Evolutionary conservation across 2,888 invertebrate species (phyloP).

Genomic region (Operophtera brumata): DNA sequence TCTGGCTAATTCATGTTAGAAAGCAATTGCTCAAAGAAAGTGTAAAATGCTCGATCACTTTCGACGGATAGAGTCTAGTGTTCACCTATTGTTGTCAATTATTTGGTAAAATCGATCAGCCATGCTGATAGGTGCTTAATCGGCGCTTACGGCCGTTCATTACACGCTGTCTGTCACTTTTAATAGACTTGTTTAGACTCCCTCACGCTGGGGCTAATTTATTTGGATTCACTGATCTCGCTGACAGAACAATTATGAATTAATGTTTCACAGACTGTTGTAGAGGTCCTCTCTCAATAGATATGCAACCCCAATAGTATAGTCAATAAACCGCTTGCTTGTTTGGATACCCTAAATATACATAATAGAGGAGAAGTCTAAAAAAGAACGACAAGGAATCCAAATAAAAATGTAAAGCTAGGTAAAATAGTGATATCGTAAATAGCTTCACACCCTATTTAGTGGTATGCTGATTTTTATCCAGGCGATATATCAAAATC

Average conservation of each 20-base stretch:
- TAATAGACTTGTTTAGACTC: constrained; percentile 19
- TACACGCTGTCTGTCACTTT: constrained; percentile 17
- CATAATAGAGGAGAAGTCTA: too few species aligned
- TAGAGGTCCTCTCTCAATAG: not conserved
- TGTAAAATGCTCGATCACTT: constrained; percentile 58
- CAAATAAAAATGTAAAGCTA: too few species aligned
- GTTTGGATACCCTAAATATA: too few species aligned
- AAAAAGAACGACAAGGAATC: too few species aligned
- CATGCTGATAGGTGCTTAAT: constrained; percentile 34
- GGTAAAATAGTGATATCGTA: too few species aligned
- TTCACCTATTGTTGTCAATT: constrained; percentile 39
- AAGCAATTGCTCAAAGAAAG: constrained; percentile 68
- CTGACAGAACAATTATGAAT: not conserved
- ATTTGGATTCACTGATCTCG: not conserved
- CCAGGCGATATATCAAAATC: too few species aligned
- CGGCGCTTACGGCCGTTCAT: constrained; percentile 23
- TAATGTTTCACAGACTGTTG: not conserved
- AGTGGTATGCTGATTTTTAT: too few species aligned
- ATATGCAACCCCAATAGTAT: too few species aligned
- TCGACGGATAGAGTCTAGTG: constrained; percentile 46
- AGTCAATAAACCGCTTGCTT: too few species aligned
- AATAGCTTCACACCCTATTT: too few species aligned
- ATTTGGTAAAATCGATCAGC: constrained; percentile 39
- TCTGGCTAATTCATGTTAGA: constrained; percentile 59
- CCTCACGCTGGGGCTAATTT: not conserved